phyloP scores from a whole-genome alignment of 2,113 vertebrate genomes.

The Nothocercus nigrocapillus region DNA sequence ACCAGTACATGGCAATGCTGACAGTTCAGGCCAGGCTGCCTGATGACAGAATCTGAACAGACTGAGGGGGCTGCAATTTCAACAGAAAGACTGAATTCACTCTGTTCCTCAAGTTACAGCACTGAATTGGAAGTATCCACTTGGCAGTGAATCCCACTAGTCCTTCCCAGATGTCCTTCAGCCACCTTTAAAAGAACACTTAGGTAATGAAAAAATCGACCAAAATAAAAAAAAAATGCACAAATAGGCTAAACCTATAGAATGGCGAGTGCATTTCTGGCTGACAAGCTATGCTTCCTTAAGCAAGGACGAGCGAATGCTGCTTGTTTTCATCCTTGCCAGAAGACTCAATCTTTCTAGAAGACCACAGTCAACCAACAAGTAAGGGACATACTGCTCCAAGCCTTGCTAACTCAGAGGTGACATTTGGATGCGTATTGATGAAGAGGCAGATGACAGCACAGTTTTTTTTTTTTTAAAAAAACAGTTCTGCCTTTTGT shows the following conservation, averaged over 20 bases:
- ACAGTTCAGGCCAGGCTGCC: accelerated
- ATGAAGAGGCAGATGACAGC: background rate
- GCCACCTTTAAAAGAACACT: background rate
- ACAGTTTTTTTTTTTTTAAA: background rate
- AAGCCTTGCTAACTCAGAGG: background rate
- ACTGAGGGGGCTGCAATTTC: background rate
- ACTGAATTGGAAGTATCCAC: background rate
- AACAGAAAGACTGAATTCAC: background rate
- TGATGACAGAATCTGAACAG: background rate
- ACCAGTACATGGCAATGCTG: background rate
- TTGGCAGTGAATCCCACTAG: background rate
- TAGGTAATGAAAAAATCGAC: background rate
- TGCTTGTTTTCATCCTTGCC: background rate
- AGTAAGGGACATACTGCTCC: background rate
- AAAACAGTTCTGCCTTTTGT: background rate
- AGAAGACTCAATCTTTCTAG: background rate
- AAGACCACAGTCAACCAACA: background rate
- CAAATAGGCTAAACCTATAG: background rate
- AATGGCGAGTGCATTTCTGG: background rate
- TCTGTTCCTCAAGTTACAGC: background rate
- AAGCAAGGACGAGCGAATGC: background rate
- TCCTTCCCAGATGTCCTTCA: background rate
- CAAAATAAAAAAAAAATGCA: background rate
- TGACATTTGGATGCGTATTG: background rate
- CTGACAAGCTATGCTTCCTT: background rate